These are phyloP conservation scores for Mechanitis mazaeus DNA, from an alignment of 2,888 invertebrate genomes.

Conservation along the genomic window DNA sequence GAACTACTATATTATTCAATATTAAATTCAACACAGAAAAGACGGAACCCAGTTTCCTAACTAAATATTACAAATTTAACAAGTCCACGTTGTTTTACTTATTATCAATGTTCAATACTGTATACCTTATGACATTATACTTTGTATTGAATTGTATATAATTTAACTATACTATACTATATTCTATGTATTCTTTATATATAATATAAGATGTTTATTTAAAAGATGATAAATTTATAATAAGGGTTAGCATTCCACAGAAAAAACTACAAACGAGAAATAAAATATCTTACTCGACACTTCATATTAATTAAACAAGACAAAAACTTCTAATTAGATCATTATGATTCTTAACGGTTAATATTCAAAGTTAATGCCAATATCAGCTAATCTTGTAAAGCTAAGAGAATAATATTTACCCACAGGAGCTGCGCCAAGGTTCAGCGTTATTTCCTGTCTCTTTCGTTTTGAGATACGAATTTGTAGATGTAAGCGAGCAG, in stretches of 20 bases:
- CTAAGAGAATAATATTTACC: constrained; percentile 28
- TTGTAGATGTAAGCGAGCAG: constrained; percentile 84
- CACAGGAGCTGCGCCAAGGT: constrained; percentile 82
- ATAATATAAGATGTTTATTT: no score
- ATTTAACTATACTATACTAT: no score
- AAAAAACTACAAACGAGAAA: not conserved
- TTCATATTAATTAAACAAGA: constrained; percentile 15
- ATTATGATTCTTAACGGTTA: constrained; percentile 9
- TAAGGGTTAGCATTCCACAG: not conserved
- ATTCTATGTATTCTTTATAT: no score
- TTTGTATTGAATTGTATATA: no score
- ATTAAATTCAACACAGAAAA: constrained; percentile 68
- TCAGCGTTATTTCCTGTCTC: constrained; percentile 86
- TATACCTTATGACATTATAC: constrained; percentile 7
- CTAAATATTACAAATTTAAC: constrained; percentile 72
- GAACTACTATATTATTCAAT: constrained; percentile 74
- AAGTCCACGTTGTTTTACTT: constrained; percentile 43
- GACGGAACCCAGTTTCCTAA: constrained; percentile 60
- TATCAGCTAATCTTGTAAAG: constrained; percentile 21
- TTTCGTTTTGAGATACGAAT: constrained; percentile 88
- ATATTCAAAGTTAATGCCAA: constrained; percentile 19
- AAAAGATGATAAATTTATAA: no score
- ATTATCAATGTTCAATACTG: constrained; percentile 33
- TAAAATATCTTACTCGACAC: no score
- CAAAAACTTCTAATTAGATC: constrained; percentile 21